These are phyloP conservation scores for Phaonia tiefii DNA, from an alignment of 2,888 invertebrate species.

Conservation along the genomic window DNA sequence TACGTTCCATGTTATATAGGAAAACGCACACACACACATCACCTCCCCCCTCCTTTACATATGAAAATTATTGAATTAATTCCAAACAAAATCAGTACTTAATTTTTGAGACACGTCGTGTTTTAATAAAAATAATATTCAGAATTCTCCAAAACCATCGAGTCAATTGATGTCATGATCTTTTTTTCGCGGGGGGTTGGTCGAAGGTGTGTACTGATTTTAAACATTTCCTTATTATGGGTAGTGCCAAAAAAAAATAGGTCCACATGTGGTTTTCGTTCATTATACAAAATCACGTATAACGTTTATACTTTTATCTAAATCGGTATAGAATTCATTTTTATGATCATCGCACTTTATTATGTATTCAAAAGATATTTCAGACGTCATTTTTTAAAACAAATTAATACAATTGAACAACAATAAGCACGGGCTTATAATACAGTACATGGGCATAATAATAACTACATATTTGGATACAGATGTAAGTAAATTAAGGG, in stretches of 20 bases:
- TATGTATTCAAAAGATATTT: conserved; percentile 17
- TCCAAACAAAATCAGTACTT: not conserved
- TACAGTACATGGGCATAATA: no score
- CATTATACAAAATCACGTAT: conserved; percentile 9
- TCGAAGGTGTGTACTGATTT: conserved; percentile 5
- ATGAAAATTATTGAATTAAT: conserved; percentile 29
- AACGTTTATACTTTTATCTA: not conserved
- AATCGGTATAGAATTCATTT: not conserved
- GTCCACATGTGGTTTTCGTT: conserved; percentile 16
- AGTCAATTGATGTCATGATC: not conserved
- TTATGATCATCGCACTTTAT: not conserved
- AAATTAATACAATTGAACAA: no score
- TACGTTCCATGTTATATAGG: conserved; percentile 40
- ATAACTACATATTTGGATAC: no score
- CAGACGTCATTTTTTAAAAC: no score
- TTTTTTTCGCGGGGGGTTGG: conserved; percentile 9
- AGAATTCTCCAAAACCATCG: not conserved
- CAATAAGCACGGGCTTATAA: no score
- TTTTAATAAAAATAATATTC: not conserved
- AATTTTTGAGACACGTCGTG: not conserved
- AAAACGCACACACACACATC: not conserved
- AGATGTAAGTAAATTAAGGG: no score
- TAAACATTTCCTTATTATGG: conserved; percentile 55
- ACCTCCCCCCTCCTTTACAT: not conserved
- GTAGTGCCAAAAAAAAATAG: conserved; percentile 40